Base-by-base conservation (phyloP, 2,888 invertebrate species). In the Dolichopus griseipennis region DNA sequence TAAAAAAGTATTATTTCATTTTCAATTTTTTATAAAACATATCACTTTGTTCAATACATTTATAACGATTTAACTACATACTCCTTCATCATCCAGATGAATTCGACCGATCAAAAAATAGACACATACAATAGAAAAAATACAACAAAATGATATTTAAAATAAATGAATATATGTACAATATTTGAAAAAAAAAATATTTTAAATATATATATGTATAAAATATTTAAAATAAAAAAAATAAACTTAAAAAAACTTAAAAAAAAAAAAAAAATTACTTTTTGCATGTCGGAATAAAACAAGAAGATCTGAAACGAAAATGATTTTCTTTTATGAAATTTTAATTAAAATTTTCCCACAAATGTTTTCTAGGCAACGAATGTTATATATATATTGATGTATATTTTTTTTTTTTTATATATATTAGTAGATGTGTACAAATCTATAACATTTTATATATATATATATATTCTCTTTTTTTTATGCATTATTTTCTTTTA, bases 261-360 rank as follows among this genome's bases (percentile, higher is more conserved):
- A 52, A 52, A 52, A 15, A n/a, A n/a, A 18, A 18, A 52, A 52
- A 52, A 52, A 18, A n/a, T n/a, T 2, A 52, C 18, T 52, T 52
- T 52, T 52, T 52, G 52, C 52, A 15, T 52, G 52, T n/a, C 52
- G 52, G 52, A 52, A 15, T 6, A 18, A 6, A 52, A n/a, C 52
- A 52, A 52, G 52, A 52, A 52, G 52, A 52, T 52, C 18, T 18
- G 15, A 15, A 52, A 52, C 52, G 52, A 52, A 52, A 52, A 52
- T 52, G n/a, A 52, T 52, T 52, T 52, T 52, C 52, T 52, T 52
- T 52, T 52, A 52, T 52, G 52, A 52, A 52, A 52, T 52, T 52
- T 52, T 52, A 52, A 52, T 52, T 52, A 52, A 52, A 52, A 52
- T 12, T 52, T 52, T 52, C 52, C 52, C 52, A 52, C 52, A 52